Conservation (phyloP, 2,797 vertebrate genomes). For the Potorous gilbertii region DNA sequence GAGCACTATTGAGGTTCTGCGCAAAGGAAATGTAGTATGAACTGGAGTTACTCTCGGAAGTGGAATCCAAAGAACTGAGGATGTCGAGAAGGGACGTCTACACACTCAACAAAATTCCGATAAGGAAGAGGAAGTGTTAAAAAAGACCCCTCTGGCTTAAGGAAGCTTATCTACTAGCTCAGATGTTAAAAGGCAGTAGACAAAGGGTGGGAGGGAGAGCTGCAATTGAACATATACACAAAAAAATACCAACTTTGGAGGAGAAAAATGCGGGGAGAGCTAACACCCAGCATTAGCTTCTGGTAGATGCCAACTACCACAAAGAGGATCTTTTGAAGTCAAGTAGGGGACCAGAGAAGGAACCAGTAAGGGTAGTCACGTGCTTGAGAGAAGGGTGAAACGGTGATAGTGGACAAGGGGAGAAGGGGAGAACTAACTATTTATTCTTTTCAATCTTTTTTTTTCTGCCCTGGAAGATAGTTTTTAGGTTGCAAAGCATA, state of each 20-base stretch:
- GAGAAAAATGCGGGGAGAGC: not conserved
- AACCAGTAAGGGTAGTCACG: not conserved
- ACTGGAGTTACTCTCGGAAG: not conserved
- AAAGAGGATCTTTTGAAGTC: not conserved
- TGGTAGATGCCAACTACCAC: not conserved
- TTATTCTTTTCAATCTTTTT: not conserved
- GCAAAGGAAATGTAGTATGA: not conserved
- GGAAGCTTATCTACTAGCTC: not conserved
- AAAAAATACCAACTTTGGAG: not conserved
- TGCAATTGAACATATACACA: not conserved
- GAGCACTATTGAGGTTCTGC: not conserved
- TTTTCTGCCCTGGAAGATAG: not conserved
- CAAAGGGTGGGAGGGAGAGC: not conserved
- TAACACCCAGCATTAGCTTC: not conserved
- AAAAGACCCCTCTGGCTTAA: not conserved
- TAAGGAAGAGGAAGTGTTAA: not conserved
- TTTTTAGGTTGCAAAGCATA: not conserved
- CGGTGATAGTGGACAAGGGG: not conserved
- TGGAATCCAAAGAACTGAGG: not conserved
- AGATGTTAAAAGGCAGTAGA: not conserved
- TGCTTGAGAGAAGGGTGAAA: not conserved
- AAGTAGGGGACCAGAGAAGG: not conserved
- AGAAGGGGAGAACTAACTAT: too few relatives aligned
- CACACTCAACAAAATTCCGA: not conserved
- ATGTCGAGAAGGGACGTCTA: not conserved